phyloP scores from a whole-genome alignment of 2,888 invertebrate species.

The Lamproptera curius region DNA sequence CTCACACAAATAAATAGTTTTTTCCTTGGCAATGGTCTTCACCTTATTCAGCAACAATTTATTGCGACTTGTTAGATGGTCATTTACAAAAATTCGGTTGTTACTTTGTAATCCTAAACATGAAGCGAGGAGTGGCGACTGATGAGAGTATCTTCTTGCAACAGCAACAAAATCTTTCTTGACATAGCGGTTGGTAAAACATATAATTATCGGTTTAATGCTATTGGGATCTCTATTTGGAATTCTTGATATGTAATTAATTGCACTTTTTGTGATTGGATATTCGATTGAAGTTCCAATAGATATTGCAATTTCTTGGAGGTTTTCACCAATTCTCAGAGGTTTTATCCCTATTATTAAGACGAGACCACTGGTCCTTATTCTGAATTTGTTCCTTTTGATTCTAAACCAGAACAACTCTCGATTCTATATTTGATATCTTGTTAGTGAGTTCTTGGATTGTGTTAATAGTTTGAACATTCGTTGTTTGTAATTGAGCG shows the following conservation, averaged over 20 bases:
- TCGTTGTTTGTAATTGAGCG: too few species aligned
- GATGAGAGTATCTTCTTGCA: background rate
- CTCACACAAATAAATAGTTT: background rate
- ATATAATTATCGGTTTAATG: background rate
- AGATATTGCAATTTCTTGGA: background rate
- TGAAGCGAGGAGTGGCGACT: background rate
- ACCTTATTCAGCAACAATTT: background rate
- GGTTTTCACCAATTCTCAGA: background rate
- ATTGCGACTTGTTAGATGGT: background rate
- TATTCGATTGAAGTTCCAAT: too few species aligned
- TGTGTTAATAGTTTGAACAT: too few species aligned
- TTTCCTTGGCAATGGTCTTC: background rate
- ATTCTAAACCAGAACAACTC: too few species aligned
- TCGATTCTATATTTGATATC: too few species aligned
- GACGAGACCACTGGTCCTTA: too few species aligned
- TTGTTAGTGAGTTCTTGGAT: too few species aligned
- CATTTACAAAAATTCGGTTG: background rate
- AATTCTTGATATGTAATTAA: background rate
- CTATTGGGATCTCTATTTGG: constrained; percentile 1
- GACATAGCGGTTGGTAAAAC: constrained; percentile 1
- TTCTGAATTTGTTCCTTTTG: too few species aligned
- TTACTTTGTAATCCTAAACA: background rate
- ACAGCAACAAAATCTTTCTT: too few species aligned
- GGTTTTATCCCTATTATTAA: background rate
- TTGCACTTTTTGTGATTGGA: background rate